Base-by-base conservation (phyloP, 2,888 invertebrate genomes). In the Anticlea derivata region DNA sequence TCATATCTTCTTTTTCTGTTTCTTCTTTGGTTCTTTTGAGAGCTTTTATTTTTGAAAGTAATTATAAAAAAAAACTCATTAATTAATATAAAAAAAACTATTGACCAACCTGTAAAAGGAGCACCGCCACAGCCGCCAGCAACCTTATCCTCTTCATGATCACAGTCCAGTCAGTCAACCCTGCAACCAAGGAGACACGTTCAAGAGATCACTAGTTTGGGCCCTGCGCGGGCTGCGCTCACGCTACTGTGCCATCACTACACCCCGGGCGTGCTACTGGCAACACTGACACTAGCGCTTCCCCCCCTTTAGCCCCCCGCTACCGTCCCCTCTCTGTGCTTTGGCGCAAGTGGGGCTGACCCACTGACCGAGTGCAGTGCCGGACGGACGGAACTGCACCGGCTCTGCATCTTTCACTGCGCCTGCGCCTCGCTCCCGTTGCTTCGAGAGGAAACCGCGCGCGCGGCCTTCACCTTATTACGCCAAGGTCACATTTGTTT, bases 131-230 rank as follows among this genome's bases (percentile, higher is more conserved):
- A 68, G 83, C 79, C 76, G 87, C 77, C 78, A 91, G 70, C 65
- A 91, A 65, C 70, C 87, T 87, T 77, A 83, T 89, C 83, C 88
- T 85, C 87, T 82, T 91, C 91, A 91, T 91, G 74, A 77, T 89
- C 79, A 76, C 81, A 79, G 78, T 81, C 78, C 83, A 75, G 75
- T 77, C 78, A 80, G 69, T 76, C 78, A 73, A 76, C 77, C 85
- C 88, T 89, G 87, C 71, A 87, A 91, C 77, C 83, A 88, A 87
- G 68, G 79, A 66, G 74, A 85, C 79, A 78, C 82, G 78, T 76
- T 84, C 74, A 80, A 72, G 68, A 68, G 63, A 70, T 70, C 80
- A 85, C 80, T 72, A 70, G 69, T 71, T 70, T 63, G 56, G 73
- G 66, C 70, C 68, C 59, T 63, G 69, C 73, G 76, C 75, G 69